A percentile compares a stretch with the other conserved stretches of the same genome.
These are phyloP conservation scores for Nanorana parkeri DNA, from an alignment of 2,113 vertebrate genomes.

Conservation along the genomic window DNA sequence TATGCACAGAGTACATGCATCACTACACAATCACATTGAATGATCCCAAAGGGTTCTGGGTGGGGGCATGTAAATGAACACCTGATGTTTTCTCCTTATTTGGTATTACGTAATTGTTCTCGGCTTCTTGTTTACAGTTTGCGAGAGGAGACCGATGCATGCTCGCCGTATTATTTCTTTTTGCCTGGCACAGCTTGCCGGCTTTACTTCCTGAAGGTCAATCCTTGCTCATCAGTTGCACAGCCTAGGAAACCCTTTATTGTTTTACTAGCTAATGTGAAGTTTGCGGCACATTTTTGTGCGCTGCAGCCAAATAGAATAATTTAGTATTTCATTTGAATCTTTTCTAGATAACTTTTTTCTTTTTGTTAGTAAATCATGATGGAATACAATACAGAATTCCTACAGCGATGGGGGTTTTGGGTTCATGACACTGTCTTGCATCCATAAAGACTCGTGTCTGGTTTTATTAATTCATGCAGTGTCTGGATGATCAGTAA, in stretches of 20 bases:
- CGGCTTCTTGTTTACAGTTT: slow-evolving; percentile 43
- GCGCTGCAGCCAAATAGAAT: slow-evolving; percentile 25
- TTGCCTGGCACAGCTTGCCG: slow-evolving; percentile 21
- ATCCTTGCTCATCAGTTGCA: slow-evolving; percentile 1
- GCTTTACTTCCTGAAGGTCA: slow-evolving; percentile 17
- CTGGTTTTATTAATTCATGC: neutral
- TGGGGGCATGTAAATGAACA: neutral
- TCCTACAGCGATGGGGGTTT: neutral
- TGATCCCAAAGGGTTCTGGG: slow-evolving; percentile 5
- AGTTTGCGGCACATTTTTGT: neutral
- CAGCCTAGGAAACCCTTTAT: slow-evolving; percentile 14
- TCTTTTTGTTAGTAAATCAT: neutral
- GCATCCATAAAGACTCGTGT: no score
- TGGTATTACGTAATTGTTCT: slow-evolving; percentile 51
- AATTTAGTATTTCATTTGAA: neutral
- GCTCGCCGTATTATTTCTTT: neutral
- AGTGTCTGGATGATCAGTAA: neutral
- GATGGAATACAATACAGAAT: neutral
- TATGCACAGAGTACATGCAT: neutral
- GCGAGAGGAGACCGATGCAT: neutral
- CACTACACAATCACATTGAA: neutral
- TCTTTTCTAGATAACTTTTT: neutral
- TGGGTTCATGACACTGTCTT: neutral
- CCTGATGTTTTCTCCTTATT: slow-evolving; percentile 34
- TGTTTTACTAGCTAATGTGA: slow-evolving; percentile 25